Base-by-base conservation (phyloP, 2,888 invertebrate species). In the Zaprionus bogoriensis region DNA sequence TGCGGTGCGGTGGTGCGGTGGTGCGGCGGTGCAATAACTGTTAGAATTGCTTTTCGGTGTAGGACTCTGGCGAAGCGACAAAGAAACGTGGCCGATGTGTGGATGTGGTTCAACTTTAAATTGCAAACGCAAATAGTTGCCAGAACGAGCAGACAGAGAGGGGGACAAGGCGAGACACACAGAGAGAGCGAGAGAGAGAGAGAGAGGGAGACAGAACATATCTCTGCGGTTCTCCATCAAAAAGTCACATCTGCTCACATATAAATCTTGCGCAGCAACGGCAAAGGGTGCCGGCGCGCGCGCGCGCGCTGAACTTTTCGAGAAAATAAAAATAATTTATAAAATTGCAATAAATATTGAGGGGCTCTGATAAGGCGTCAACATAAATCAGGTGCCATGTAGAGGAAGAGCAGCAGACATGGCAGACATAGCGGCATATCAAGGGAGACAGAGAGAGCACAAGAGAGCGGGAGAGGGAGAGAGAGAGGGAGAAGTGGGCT, bases 281-380 rank as follows among this genome's bases (percentile, higher is more conserved):
- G 67, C 69, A 76, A 73, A 73, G 64, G 75, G 66, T 72, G 75
- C 73, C 66, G 63, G 60, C 64, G 66, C 75, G 51, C 30, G 48
- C 6, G 28, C 6, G 17, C 14, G 32, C 14, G 17, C 12, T n/a
- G 32, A 14, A 14, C 41, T 72, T 63, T 63, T 39, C 39, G 17
- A 36, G 71, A 76, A 80, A 78, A 86, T 78, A 74, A 76, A 80
- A 78, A 86, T 78, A 80, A 84, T 79, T 87, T 87, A 85, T 87
- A 85, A 87, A 85, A 87, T 88, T 88, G 90, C 89, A 89, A 90
- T 90, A 90, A 90, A 90, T 90, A 90, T 89, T 88, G 85, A 80
- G 77, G 71, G 82, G 83, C 89, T 82, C 90, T 90, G 90, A 90
- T 90, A 90, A 90, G 89, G 89, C 89, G 90, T 90, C 90, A 89